Evolutionary conservation across 2,797 vertebrate genomes (phyloP).

Genomic region (Malacoctenus gilli): DNA sequence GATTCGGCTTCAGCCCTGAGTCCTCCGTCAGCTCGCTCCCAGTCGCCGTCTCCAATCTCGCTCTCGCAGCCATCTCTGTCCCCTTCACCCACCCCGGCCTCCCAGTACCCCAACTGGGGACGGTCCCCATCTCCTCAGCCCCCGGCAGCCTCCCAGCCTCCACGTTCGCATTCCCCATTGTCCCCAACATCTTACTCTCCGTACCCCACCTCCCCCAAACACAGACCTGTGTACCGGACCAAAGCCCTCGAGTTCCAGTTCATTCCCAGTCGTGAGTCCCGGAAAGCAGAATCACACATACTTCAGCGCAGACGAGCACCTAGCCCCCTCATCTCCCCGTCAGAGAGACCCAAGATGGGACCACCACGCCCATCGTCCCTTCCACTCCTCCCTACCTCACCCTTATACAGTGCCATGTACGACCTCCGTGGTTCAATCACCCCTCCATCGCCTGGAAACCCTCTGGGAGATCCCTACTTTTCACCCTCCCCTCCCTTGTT

Average conservation of each 20-base stretch:
- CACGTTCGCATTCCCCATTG: slow-evolving; percentile 77
- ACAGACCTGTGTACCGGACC: slow-evolving; percentile 83
- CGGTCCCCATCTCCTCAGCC: slow-evolving; percentile 81
- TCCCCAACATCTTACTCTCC: slow-evolving; percentile 78
- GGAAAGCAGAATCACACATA: slow-evolving; percentile 79
- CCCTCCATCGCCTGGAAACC: slow-evolving; percentile 82
- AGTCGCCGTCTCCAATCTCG: slow-evolving; percentile 80
- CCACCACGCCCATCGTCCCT: slow-evolving; percentile 90
- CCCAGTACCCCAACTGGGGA: slow-evolving; percentile 83
- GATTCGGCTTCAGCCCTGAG: slow-evolving; percentile 79
- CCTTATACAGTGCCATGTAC: slow-evolving; percentile 87
- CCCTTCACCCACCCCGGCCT: slow-evolving; percentile 79
- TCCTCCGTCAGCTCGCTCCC: slow-evolving; percentile 77
- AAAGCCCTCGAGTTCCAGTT: slow-evolving; percentile 85
- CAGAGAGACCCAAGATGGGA: slow-evolving; percentile 85
- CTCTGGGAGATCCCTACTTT: slow-evolving; percentile 85
- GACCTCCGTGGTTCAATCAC: slow-evolving; percentile 88
- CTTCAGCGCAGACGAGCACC: slow-evolving; percentile 88
- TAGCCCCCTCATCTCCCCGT: slow-evolving; percentile 89
- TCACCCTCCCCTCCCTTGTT: slow-evolving; percentile 84
- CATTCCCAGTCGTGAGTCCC: slow-evolving; percentile 80
- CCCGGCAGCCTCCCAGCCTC: slow-evolving; percentile 63
- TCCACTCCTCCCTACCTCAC: slow-evolving; percentile 80
- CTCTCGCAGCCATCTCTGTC: slow-evolving; percentile 80
- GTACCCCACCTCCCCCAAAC: slow-evolving; percentile 85